Conservation (phyloP, 2,888 invertebrate species). For the Leptopilina drosophilae region DNA sequence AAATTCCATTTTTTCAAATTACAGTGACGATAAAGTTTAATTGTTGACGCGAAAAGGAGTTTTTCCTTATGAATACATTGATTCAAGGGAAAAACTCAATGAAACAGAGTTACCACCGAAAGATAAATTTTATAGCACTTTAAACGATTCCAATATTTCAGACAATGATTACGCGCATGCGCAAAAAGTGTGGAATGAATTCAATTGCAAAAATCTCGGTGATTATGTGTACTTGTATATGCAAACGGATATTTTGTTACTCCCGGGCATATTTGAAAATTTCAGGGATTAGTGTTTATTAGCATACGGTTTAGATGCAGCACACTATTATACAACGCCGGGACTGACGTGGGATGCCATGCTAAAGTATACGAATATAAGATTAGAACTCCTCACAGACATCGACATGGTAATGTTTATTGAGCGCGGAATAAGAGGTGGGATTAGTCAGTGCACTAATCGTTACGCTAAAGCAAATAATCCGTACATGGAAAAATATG, state of each 20-base stretch:
- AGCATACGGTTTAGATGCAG: constrained; percentile 43
- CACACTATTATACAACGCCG: constrained; percentile 48
- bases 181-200: background rate
- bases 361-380: constrained; percentile 49
- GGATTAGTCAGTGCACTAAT: constrained; percentile 51
- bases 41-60: background rate
- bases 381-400: constrained; percentile 29
- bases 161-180: background rate
- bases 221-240: background rate
- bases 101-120: background rate
- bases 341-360: constrained; percentile 51
- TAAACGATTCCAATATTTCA: background rate
- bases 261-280: constrained; percentile 46
- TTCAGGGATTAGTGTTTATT: constrained; percentile 50
- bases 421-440: constrained; percentile 16
- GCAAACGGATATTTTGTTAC: background rate
- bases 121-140: constrained; percentile 11
- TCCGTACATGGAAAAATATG: background rate
- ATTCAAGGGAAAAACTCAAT: background rate
- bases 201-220: constrained; percentile 11
- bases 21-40: background rate
- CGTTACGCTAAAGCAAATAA: constrained; percentile 56
- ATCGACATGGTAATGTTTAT: constrained; percentile 28
- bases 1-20: background rate
- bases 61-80: constrained; percentile 8